These are phyloP conservation scores for Leuciscus waleckii DNA, from an alignment of 2,797 vertebrate species.

Conservation along the genomic window DNA sequence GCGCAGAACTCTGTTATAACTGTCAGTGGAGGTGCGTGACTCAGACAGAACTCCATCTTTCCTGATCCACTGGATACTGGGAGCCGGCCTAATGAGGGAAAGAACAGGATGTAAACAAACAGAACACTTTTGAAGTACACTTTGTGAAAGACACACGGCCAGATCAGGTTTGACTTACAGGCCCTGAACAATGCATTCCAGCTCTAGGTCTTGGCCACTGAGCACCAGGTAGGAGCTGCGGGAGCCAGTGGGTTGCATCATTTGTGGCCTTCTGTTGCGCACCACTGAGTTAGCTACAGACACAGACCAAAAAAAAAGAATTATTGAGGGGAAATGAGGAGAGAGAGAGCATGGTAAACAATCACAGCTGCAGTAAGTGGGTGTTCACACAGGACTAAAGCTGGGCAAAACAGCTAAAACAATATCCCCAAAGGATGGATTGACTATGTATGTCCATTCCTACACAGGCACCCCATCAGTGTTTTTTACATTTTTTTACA, in stretches of 20 bases:
- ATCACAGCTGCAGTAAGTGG: background rate
- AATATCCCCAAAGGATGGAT: background rate
- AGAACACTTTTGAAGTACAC: constrained; percentile 21
- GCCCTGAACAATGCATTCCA: constrained; percentile 92
- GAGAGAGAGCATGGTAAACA: background rate
- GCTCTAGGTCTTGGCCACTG: constrained; percentile 79
- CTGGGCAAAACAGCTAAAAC: background rate
- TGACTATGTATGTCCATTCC: no score
- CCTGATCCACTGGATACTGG: constrained; percentile 82
- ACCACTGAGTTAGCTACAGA: constrained; percentile 83
- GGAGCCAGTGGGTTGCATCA: constrained; percentile 81
- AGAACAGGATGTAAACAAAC: constrained; percentile 53
- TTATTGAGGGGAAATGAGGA: background rate
- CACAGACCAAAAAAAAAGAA: background rate
- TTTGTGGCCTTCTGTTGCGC: constrained; percentile 81
- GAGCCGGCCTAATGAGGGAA: constrained; percentile 81
- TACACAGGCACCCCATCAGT: no score
- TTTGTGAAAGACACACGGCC: background rate
- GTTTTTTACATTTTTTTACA: no score
- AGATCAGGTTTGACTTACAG: constrained; percentile 83
- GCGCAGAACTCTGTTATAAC: constrained; percentile 81
- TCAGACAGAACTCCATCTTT: constrained; percentile 79
- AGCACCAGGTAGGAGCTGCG: constrained; percentile 80
- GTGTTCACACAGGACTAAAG: background rate
- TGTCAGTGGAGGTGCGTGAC: constrained; percentile 74